Conservation (phyloP, 2,113 vertebrate species). For the Ascaphus truei region DNA sequence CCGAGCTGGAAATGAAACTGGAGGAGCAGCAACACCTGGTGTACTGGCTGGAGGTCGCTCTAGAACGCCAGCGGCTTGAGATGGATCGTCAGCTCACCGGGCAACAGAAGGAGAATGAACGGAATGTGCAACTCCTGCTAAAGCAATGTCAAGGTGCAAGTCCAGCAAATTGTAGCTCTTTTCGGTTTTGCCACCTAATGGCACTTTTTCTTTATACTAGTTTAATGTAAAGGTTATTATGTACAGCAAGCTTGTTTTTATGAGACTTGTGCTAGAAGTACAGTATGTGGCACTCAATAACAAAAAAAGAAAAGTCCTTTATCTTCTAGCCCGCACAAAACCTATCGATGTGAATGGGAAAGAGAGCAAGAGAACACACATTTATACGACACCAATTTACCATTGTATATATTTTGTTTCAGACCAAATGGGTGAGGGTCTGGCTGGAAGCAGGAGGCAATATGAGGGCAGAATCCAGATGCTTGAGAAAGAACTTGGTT, state of each 20-base stretch:
- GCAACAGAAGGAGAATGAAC: conserved; percentile 93
- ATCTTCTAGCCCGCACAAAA: too few relatives aligned
- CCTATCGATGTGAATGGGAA: too few relatives aligned
- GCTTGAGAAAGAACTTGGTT: conserved; percentile 81
- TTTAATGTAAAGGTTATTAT: too few relatives aligned
- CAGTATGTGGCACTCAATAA: too few relatives aligned
- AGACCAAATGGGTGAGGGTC: conserved; percentile 89
- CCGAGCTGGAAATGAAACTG: conserved; percentile 87
- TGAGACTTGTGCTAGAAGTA: too few relatives aligned
- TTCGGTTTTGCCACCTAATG: too few relatives aligned
- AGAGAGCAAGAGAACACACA: too few relatives aligned
- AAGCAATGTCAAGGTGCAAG: conserved; percentile 86
- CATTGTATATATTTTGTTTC: not conserved
- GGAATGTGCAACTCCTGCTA: conserved; percentile 82
- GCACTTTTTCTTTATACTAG: too few relatives aligned
- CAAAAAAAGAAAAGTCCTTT: too few relatives aligned
- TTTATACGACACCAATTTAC: too few relatives aligned
- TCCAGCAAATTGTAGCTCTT: too few relatives aligned
- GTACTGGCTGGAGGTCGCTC: conserved; percentile 82
- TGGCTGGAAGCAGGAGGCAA: conserved; percentile 81
- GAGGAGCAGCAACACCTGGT: conserved; percentile 88
- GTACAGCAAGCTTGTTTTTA: too few relatives aligned
- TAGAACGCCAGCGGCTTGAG: conserved; percentile 86
- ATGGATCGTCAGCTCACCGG: conserved; percentile 88
- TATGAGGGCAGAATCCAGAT: conserved; percentile 83